Evolutionary conservation across 2,888 invertebrate genomes (phyloP).

Genomic region (Pharmacophagus antenor): DNA sequence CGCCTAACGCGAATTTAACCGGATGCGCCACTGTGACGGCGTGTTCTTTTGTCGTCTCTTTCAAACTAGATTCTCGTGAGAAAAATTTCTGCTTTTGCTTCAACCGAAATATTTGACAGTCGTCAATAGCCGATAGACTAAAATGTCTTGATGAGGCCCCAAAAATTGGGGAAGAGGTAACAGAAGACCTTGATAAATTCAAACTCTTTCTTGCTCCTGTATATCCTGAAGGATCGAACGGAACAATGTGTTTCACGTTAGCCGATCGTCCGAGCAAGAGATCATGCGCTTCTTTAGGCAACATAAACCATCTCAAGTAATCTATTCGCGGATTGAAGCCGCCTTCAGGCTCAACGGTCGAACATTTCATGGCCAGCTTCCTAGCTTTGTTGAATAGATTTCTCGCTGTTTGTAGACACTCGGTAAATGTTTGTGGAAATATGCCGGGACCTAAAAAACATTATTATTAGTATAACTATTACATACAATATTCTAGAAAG

Average conservation of each 20-base stretch:
- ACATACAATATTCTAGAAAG: neutral
- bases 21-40: slow-evolving; percentile 51
- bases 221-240: slow-evolving; percentile 85
- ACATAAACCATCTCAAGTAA: slow-evolving; percentile 91
- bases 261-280: slow-evolving; percentile 86
- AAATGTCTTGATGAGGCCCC: slow-evolving; percentile 84
- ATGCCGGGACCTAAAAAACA: slow-evolving; percentile 86
- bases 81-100: slow-evolving; percentile 71
- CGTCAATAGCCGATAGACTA: slow-evolving; percentile 85
- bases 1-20: slow-evolving; percentile 86
- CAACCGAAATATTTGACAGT: slow-evolving; percentile 71
- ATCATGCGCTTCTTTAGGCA: slow-evolving; percentile 92
- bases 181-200: slow-evolving; percentile 54
- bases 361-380: slow-evolving; percentile 87
- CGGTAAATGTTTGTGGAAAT: slow-evolving; percentile 87
- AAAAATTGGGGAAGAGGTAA: slow-evolving; percentile 71
- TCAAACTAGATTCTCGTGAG: slow-evolving; percentile 70
- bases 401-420: slow-evolving; percentile 89
- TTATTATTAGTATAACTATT: neutral
- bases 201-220: slow-evolving; percentile 76
- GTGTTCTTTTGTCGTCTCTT: slow-evolving; percentile 66
- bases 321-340: slow-evolving; percentile 86
- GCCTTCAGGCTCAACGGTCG: slow-evolving; percentile 87
- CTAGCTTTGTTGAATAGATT: slow-evolving; percentile 88
- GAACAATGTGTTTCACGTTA: slow-evolving; percentile 88